phyloP scores from a whole-genome alignment of 2,888 invertebrate species.

The Osedax fenrisi region DNA sequence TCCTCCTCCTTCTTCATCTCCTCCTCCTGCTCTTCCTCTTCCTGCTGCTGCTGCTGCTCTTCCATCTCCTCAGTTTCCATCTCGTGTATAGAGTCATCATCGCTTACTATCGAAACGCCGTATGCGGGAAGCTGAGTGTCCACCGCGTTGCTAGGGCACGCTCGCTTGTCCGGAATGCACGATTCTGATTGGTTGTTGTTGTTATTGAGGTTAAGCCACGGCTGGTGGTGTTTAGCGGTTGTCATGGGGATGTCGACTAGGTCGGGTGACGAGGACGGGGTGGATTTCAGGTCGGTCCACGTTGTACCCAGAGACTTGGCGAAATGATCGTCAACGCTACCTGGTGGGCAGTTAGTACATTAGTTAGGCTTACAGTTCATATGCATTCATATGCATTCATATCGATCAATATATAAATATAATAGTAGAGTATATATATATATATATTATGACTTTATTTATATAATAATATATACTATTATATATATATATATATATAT shows the following conservation, averaged over 20 bases:
- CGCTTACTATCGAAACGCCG: neutral
- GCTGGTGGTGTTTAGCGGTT: neutral
- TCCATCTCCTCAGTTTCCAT: neutral
- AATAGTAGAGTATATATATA: no score
- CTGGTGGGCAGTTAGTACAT: neutral
- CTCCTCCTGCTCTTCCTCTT: neutral
- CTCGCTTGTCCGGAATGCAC: no score
- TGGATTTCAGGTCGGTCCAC: neutral
- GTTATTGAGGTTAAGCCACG: neutral
- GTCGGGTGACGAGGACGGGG: neutral
- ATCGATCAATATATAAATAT: no score
- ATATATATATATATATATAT: no score
- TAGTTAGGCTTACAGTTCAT: no score
- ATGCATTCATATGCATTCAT: no score
- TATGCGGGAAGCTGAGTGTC: neutral
- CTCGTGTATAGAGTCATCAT: neutral
- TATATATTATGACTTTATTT: no score
- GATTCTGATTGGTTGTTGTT: neutral
- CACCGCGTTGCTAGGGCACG: neutral
- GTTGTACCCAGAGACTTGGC: neutral
- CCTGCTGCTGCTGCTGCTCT: neutral
- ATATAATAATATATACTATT: no score
- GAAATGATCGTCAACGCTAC: neutral
- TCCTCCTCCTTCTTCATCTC: neutral
- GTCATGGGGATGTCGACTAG: neutral